Percentiles rank a stretch among this genome's conserved stretches.
Conservation (phyloP, 2,888 invertebrate genomes). For the Xanthorhoe spadicearia region DNA sequence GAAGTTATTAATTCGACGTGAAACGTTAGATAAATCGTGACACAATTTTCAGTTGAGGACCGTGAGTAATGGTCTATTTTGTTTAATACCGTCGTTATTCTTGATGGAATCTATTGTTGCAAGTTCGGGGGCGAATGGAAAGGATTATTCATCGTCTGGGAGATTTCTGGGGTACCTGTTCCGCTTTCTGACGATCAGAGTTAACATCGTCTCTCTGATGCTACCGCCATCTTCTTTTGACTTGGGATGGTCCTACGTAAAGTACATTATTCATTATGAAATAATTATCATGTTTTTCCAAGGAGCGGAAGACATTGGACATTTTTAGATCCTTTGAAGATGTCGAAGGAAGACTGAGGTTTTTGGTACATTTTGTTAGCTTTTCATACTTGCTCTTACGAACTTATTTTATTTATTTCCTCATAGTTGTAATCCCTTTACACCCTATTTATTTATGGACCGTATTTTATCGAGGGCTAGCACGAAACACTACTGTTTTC, state of each 20-base stretch:
- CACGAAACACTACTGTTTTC: slow-evolving; percentile 27
- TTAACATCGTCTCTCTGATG: background rate
- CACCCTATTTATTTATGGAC: slow-evolving; percentile 21
- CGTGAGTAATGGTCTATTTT: slow-evolving; percentile 74
- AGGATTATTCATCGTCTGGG: slow-evolving; percentile 80
- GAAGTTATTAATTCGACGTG: slow-evolving; percentile 64
- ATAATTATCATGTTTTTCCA: no score
- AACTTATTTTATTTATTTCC: background rate
- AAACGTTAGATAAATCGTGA: slow-evolving; percentile 61
- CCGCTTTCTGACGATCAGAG: slow-evolving; percentile 5
- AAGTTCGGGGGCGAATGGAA: slow-evolving; percentile 69
- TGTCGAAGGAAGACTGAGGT: no score
- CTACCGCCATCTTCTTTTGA: background rate
- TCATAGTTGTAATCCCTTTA: slow-evolving; percentile 6
- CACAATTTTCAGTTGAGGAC: slow-evolving; percentile 58
- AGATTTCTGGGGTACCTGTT: slow-evolving; percentile 48
- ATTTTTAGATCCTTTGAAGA: no score
- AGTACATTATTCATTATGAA: no score
- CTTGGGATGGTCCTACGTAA: no score
- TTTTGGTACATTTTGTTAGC: no score
- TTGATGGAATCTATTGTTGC: slow-evolving; percentile 79
- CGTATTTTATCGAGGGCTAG: slow-evolving; percentile 25
- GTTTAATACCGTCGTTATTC: slow-evolving; percentile 78
- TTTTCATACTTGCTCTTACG: no score
- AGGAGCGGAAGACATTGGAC: no score